Conservation (phyloP, 2,888 invertebrate species). For the Scrobipalpa atriplicella region DNA sequence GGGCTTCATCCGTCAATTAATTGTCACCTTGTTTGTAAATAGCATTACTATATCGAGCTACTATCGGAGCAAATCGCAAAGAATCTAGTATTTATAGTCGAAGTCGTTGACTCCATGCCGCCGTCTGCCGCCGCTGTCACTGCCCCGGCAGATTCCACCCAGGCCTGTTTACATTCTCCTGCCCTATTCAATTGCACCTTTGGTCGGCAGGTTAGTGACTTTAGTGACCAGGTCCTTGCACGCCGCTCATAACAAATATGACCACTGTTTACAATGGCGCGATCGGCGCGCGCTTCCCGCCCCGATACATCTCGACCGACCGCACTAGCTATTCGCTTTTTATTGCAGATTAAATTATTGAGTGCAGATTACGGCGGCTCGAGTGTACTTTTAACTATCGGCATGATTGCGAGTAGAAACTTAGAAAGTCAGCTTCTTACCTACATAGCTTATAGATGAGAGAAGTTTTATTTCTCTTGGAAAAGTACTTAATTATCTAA, state of each 20-base stretch:
- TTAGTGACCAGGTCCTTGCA: background rate
- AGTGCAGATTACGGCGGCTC: background rate
- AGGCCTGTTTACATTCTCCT: constrained; percentile 32
- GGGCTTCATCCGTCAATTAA: constrained; percentile 62
- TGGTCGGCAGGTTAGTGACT: constrained; percentile 30
- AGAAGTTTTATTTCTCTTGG: background rate
- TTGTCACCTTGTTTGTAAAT: constrained; percentile 71
- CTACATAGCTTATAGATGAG: background rate
- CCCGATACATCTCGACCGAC: background rate
- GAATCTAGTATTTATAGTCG: constrained; percentile 58
- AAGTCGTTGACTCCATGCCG: constrained; percentile 59
- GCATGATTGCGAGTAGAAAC: background rate
- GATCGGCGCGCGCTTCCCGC: background rate
- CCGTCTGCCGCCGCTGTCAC: constrained; percentile 37
- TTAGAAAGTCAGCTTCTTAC: background rate
- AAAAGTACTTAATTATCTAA: background rate
- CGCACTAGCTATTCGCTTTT: background rate
- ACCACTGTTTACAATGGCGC: constrained; percentile 1
- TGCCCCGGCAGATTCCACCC: constrained; percentile 54
- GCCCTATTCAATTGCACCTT: constrained; percentile 35
- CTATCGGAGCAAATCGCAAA: constrained; percentile 52
- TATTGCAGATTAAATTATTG: background rate
- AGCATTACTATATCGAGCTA: constrained; percentile 58
- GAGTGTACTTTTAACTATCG: background rate
- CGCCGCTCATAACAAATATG: constrained; percentile 1